Conservation (phyloP, 1,140 invertebrate genomes). For the Drosophila hydei region DNA sequence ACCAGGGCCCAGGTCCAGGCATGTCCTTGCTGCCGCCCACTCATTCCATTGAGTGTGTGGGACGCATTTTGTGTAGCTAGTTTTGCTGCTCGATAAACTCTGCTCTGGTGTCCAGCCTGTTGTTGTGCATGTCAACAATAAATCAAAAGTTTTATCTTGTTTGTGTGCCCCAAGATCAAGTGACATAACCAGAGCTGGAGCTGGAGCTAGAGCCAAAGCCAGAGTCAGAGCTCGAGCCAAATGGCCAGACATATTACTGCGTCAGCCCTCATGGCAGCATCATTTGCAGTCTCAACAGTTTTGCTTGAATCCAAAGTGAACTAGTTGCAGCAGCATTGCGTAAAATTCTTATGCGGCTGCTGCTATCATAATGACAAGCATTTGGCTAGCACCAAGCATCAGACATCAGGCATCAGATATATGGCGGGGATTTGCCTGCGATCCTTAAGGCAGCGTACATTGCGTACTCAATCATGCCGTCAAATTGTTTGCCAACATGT, state of each 20-base stretch:
- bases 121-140: constrained; percentile 79
- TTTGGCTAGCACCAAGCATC: constrained; percentile 1
- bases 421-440: constrained; percentile 12
- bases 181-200: background rate
- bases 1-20: constrained; percentile 1
- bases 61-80: constrained; percentile 59
- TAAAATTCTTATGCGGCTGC: constrained; percentile 19
- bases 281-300: constrained; percentile 42
- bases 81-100: constrained; percentile 37
- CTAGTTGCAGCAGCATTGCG: constrained; percentile 6
- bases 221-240: background rate
- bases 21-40: constrained; percentile 6
- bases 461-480: constrained; percentile 40
- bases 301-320: constrained; percentile 10
- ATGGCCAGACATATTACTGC: constrained; percentile 45
- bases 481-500: constrained; percentile 64
- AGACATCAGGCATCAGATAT: background rate
- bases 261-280: constrained; percentile 18
- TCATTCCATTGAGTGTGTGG: constrained; percentile 9
- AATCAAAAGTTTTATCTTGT: constrained; percentile 81
- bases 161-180: constrained; percentile 41
- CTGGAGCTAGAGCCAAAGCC: background rate
- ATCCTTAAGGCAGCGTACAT: constrained; percentile 19
- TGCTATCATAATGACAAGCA: constrained; percentile 28
- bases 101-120: constrained; percentile 42